These are phyloP conservation scores for Camponotus vicinus DNA, from an alignment of 1,140 invertebrate species.

Conservation along the genomic window DNA sequence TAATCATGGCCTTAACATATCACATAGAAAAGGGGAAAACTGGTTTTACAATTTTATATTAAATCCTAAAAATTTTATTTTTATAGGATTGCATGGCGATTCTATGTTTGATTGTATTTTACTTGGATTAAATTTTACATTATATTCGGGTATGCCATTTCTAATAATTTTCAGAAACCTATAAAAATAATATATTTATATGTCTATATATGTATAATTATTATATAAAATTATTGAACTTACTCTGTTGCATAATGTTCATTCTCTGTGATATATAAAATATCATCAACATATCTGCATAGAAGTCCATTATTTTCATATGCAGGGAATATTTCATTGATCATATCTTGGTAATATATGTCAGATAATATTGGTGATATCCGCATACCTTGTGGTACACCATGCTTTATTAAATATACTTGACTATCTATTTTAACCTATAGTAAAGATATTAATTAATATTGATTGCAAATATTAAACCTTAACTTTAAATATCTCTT, in stretches of 20 bases:
- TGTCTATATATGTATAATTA: background rate
- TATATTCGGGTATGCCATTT: constrained; percentile 43
- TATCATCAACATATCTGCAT: constrained; percentile 25
- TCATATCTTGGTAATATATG: constrained; percentile 48
- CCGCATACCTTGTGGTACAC: constrained; percentile 34
- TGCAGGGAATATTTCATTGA: background rate
- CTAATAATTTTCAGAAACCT: constrained; percentile 68
- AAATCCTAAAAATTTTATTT: constrained; percentile 85
- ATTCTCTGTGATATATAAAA: constrained; percentile 21
- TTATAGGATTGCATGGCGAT: constrained; percentile 81
- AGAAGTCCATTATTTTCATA: constrained; percentile 29
- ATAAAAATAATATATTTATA: background rate
- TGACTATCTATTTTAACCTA: constrained; percentile 22
- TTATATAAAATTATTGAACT: background rate
- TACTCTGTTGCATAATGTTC: constrained; percentile 30
- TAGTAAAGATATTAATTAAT: constrained; percentile 17
- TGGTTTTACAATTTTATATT: background rate
- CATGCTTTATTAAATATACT: constrained; percentile 29
- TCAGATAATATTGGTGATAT: constrained; percentile 33
- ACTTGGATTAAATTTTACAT: constrained; percentile 2
- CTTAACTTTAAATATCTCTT: background rate
- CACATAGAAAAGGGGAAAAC: background rate
- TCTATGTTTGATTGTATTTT: constrained; percentile 85
- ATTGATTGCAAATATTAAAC: background rate
- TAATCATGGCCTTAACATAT: background rate